Percentiles rank a stretch among this genome's conserved stretches.
Conservation (phyloP, 2,797 vertebrate genomes). For the Chaenodraco wilsoni region DNA sequence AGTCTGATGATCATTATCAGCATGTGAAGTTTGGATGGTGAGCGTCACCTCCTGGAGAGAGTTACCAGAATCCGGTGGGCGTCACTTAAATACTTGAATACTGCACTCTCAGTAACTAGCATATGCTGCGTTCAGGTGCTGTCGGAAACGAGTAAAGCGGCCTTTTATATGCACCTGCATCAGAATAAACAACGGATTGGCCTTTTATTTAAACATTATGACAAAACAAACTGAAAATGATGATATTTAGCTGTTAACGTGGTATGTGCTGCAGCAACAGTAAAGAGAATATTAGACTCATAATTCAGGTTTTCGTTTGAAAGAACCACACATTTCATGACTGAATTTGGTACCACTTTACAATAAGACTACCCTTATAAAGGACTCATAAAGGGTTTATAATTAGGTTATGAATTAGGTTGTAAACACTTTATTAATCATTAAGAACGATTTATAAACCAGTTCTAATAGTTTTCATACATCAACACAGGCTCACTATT, state of each 20-base stretch:
- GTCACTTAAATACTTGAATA: not conserved
- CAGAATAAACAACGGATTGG: not conserved
- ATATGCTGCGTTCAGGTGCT: constrained; percentile 40
- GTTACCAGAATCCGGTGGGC: constrained; percentile 31
- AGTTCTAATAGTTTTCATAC: no score
- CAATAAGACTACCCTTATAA: no score
- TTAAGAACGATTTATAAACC: no score
- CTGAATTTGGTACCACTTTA: no score
- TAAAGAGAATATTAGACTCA: not conserved
- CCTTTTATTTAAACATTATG: not conserved
- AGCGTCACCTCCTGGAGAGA: constrained; percentile 61
- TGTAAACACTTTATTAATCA: no score
- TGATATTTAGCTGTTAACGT: not conserved
- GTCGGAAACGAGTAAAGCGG: constrained; percentile 8
- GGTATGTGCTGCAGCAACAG: not conserved
- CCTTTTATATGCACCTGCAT: not conserved
- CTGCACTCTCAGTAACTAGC: no score
- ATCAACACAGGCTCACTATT: no score
- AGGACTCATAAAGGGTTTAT: no score
- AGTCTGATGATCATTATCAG: constrained; percentile 15
- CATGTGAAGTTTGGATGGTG: constrained; percentile 18
- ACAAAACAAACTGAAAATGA: not conserved
- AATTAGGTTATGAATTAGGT: no score
- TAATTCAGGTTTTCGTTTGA: not conserved
- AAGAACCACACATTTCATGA: not conserved